Evolutionary conservation across 2,888 invertebrate species (phyloP).

Genomic region (Steinernema scapterisci): DNA sequence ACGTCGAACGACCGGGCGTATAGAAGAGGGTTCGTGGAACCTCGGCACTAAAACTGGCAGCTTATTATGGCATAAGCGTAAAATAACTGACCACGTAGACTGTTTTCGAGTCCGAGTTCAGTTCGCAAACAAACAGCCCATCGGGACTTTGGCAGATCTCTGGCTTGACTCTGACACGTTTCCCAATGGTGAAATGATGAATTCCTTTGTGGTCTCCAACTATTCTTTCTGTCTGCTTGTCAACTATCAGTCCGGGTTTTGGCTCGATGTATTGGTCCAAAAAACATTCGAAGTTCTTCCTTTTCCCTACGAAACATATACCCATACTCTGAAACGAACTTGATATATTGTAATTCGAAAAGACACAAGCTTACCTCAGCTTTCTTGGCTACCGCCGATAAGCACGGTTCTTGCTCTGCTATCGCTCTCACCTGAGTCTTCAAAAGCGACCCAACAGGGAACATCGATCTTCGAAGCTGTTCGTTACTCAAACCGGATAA

Average conservation of each 20-base stretch:
- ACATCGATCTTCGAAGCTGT: slow-evolving; percentile 82
- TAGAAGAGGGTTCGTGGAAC: slow-evolving; percentile 52
- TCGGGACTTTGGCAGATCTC: slow-evolving; percentile 73
- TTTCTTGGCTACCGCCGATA: slow-evolving; percentile 51
- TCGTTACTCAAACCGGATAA: slow-evolving; percentile 82
- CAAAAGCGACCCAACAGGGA: slow-evolving; percentile 81
- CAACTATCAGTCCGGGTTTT: slow-evolving; percentile 79
- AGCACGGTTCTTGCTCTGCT: slow-evolving; percentile 48
- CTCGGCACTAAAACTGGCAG: slow-evolving; percentile 52
- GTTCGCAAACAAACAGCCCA: slow-evolving; percentile 79
- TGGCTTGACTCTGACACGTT: slow-evolving; percentile 74
- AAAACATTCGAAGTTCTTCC: slow-evolving; percentile 81
- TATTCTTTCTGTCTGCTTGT: slow-evolving; percentile 78
- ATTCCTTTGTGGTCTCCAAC: slow-evolving; percentile 80
- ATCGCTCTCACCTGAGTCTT: slow-evolving; percentile 79
- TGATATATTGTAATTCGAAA: slow-evolving; percentile 45
- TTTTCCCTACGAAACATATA: slow-evolving; percentile 92
- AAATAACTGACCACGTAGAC: slow-evolving; percentile 77
- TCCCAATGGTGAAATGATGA: slow-evolving; percentile 92
- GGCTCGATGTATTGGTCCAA: slow-evolving; percentile 84
- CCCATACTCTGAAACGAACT: slow-evolving; percentile 72
- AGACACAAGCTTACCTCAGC: slow-evolving; percentile 50
- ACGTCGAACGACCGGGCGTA: slow-evolving; percentile 53
- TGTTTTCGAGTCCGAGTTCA: slow-evolving; percentile 76
- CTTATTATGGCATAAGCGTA: background rate